Percentiles rank a stretch among this genome's conserved stretches.
Evolutionary conservation across 2,888 invertebrate species (phyloP).

Genomic region (Sthenelais limicola): DNA sequence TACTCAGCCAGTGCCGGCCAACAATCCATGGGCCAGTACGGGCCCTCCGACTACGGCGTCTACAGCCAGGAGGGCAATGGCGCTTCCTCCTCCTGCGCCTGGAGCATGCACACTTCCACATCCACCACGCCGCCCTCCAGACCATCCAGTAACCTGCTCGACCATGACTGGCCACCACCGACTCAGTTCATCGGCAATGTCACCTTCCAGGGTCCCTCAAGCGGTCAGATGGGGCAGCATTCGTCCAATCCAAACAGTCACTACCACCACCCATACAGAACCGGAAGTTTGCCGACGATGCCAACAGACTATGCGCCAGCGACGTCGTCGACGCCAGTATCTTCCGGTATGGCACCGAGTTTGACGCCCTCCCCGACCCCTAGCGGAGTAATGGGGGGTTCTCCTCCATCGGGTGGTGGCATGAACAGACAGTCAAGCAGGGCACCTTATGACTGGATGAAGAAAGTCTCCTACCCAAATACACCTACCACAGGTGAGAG

Average conservation of each 20-base stretch:
- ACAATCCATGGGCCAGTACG: constrained; percentile 13
- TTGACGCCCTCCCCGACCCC: constrained; percentile 36
- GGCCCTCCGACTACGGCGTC: constrained; percentile 18
- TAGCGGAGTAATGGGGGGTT: not conserved
- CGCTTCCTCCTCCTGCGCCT: not conserved
- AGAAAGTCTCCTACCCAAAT: constrained; percentile 57
- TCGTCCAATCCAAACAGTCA: not conserved
- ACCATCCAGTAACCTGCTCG: not conserved
- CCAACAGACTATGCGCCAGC: constrained; percentile 23
- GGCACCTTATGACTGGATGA: constrained; percentile 68
- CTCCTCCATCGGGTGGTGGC: constrained; percentile 11
- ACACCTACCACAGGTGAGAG: constrained; percentile 60
- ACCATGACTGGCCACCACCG: not conserved
- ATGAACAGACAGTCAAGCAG: constrained; percentile 43
- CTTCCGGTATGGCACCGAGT: constrained; percentile 31
- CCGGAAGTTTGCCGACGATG: constrained; percentile 29
- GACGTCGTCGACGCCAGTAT: not conserved
- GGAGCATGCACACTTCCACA: constrained; percentile 21
- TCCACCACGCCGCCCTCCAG: constrained; percentile 7
- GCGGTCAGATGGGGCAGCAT: not conserved
- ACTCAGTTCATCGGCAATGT: constrained; percentile 29
- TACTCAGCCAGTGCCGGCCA: constrained; percentile 10
- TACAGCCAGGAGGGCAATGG: constrained; percentile 7
- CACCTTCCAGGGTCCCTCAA: constrained; percentile 12
- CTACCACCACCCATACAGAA: not conserved